These are phyloP conservation scores for Zhuqinia jingwanae DNA, from an alignment of 2,888 invertebrate genomes.

Conservation along the genomic window DNA sequence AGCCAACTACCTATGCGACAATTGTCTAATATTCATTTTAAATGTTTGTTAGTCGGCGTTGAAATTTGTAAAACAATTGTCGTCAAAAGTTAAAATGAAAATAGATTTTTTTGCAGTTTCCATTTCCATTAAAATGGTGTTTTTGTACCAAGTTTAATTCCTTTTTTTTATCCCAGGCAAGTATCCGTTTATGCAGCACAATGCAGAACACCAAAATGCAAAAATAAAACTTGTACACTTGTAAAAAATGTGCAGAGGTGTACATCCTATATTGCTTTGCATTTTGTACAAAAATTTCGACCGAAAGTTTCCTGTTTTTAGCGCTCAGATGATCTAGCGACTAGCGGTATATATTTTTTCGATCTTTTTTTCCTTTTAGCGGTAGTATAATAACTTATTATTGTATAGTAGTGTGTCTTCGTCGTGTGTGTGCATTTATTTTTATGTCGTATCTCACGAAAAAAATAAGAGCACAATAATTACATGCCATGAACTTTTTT, in stretches of 20 bases:
- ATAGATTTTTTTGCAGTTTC: slow-evolving; percentile 55
- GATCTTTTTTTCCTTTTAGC: not conserved
- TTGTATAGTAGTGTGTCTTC: not conserved
- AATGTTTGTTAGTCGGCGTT: no score
- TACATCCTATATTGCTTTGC: no score
- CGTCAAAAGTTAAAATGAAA: slow-evolving; percentile 56
- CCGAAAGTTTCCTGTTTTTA: slow-evolving; percentile 34
- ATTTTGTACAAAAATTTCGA: no score
- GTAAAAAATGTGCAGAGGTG: no score
- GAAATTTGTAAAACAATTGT: no score
- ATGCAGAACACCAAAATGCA: slow-evolving; percentile 31
- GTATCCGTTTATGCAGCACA: no score
- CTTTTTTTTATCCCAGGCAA: not conserved
- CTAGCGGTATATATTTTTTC: slow-evolving; percentile 61
- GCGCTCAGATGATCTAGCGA: slow-evolving; percentile 33
- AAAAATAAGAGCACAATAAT: slow-evolving; percentile 71
- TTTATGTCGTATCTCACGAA: slow-evolving; percentile 40
- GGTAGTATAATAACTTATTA: slow-evolving; percentile 7
- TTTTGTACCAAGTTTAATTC: slow-evolving; percentile 28
- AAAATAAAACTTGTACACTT: no score
- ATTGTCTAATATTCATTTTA: no score
- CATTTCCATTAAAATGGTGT: slow-evolving; percentile 57
- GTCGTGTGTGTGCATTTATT: not conserved
- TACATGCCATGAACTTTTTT: slow-evolving; percentile 72
- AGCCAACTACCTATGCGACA: no score